phyloP scores from a whole-genome alignment of 1,140 invertebrate genomes.

The Drosophila lini region DNA sequence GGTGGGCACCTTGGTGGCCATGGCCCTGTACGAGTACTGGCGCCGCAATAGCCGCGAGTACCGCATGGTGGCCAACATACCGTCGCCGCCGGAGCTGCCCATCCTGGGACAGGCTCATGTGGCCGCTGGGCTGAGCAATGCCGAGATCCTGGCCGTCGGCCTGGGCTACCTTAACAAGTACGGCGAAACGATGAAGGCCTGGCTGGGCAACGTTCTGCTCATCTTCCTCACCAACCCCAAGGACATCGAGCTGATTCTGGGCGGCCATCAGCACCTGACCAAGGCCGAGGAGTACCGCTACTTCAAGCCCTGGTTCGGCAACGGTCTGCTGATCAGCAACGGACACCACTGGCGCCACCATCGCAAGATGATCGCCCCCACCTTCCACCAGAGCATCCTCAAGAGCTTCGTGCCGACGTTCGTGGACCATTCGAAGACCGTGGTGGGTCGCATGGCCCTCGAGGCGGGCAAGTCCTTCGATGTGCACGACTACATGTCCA shows the following conservation, averaged over 20 bases:
- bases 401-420: slow-evolving; percentile 95
- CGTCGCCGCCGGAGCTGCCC: slow-evolving; percentile 85
- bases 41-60: slow-evolving; percentile 71
- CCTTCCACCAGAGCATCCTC: slow-evolving; percentile 96
- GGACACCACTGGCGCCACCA: slow-evolving; percentile 93
- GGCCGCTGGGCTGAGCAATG: slow-evolving; percentile 85
- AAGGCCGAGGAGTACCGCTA: slow-evolving; percentile 92
- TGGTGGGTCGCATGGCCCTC: slow-evolving; percentile 88
- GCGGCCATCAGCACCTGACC: slow-evolving; percentile 91
- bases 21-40: slow-evolving; percentile 75
- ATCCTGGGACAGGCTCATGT: slow-evolving; percentile 87
- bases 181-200: slow-evolving; percentile 86
- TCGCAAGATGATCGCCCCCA: slow-evolving; percentile 95
- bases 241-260: slow-evolving; percentile 89
- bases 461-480: slow-evolving; percentile 90
- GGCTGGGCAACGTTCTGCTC: slow-evolving; percentile 88
- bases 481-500: slow-evolving; percentile 93
- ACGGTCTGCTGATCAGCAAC: slow-evolving; percentile 92
- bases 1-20: slow-evolving; percentile 60
- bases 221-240: slow-evolving; percentile 88
- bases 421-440: slow-evolving; percentile 91
- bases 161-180: slow-evolving; percentile 85
- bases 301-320: slow-evolving; percentile 95
- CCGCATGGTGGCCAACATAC: slow-evolving; percentile 85
- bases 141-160: slow-evolving; percentile 85